Base-by-base conservation (phyloP, 2,888 invertebrate species). In the Eledona agricola region DNA sequence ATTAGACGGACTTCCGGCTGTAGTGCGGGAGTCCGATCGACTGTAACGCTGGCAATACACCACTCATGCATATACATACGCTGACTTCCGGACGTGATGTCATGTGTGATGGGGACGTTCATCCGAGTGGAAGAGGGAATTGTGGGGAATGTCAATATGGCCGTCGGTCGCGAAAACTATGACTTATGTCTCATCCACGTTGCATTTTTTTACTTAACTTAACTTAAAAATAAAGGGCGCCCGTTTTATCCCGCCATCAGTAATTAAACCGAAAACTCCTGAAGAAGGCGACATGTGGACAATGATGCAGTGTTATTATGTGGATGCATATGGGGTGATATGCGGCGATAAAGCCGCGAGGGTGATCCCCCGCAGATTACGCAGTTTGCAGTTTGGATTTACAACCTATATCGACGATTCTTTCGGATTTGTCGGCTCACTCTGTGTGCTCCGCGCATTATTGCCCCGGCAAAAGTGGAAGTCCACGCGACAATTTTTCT, bases 1-100 rank as follows among this genome's bases (percentile, higher is more conserved):
- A 81, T 81, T 81, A 81, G 81, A 80, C 80, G 80, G 78, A 80
- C 81, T 80, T 81, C 81, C 81, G 80, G 80, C 61, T 63, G 65
- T 69, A 69, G 70, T 68, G 67, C 66, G 67, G 67, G 63, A 65
- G 71, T 69, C 72, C 73, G 73, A 76, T 75, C 72, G 75, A 73
- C 74, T 74, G 75, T 73, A 73, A 75, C 75, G 71, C 61, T 62
- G 57, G 65, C 66, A 69, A 68, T 69, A 65, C 69, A 69, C 66
- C 72, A 72, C 73, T 75, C 75, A 75, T 76, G 75, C 74, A 75
- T 75, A 75, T 74, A 74, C 71, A 72, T 72, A 72, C 72, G 70
- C 59, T 65, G 62, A 59, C 66, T 70, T 71, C 70, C 71, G 67
- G 60, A 49, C 49, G 72, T 73, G 71, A 73, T 71, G 70, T 72